Percentiles rank a stretch among this genome's conserved stretches.
These are phyloP conservation scores for Leptinotarsa defecta DNA, from an alignment of 1,140 invertebrate genomes.

Conservation along the genomic window DNA sequence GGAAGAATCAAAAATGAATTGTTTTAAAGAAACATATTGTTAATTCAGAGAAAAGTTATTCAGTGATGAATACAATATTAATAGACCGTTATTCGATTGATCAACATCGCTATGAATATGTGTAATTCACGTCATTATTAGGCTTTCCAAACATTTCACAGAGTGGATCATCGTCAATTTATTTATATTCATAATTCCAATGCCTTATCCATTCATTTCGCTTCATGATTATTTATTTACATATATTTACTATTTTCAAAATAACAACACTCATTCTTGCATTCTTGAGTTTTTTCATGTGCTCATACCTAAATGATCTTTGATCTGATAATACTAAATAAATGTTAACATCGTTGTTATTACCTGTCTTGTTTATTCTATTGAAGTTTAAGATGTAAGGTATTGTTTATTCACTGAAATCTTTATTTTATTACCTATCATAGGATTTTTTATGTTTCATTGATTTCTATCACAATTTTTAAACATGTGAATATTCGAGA, in stretches of 20 bases:
- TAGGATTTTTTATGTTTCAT: constrained; percentile 33
- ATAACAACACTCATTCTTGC: neutral
- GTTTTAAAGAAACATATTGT: no score
- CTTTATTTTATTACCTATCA: constrained; percentile 30
- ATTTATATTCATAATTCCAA: constrained; percentile 38
- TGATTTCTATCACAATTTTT: constrained; percentile 38
- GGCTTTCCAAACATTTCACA: neutral
- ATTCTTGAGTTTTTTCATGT: constrained; percentile 4
- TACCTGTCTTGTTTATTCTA: constrained; percentile 50
- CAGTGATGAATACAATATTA: no score
- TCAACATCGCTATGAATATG: neutral
- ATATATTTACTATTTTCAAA: neutral
- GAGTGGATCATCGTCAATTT: constrained; percentile 9
- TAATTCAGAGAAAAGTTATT: no score
- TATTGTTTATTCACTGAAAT: constrained; percentile 46
- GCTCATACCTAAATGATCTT: constrained; percentile 22
- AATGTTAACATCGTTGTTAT: constrained; percentile 49
- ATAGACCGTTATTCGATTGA: no score
- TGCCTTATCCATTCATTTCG: constrained; percentile 35
- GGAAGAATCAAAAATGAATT: no score
- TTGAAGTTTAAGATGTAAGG: constrained; percentile 48
- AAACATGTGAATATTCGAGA: constrained; percentile 41
- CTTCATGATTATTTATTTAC: constrained; percentile 18
- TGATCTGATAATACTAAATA: constrained; percentile 30
- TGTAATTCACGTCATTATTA: neutral